phyloP scores from a whole-genome alignment of 2,113 vertebrate genomes.

The Alligator sinensis region DNA sequence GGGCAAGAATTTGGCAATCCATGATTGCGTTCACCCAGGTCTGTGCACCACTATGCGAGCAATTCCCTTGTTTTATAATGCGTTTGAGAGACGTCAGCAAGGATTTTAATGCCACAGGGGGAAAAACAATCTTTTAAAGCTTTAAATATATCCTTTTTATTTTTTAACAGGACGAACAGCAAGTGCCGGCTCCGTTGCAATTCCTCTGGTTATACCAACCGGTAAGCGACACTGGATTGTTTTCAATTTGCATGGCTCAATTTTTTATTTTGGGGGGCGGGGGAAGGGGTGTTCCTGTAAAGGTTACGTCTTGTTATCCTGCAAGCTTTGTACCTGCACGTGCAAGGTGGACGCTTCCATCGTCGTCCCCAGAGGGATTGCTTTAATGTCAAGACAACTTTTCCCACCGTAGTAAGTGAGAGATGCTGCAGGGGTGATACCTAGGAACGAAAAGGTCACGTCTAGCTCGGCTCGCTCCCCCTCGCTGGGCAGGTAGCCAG shows the following conservation, averaged over 20 bases:
- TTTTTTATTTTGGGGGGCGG: neutral
- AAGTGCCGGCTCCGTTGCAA: neutral
- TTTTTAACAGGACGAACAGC: neutral
- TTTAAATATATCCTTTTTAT: neutral
- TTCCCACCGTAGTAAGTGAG: too few relatives aligned
- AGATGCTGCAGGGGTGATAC: fast-evolving
- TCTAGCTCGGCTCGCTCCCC: neutral
- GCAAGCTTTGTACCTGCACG: neutral
- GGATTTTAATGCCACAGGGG: too few relatives aligned
- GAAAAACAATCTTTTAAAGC: neutral
- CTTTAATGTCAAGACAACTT: neutral
- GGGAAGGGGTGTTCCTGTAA: neutral
- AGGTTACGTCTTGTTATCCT: fast-evolving
- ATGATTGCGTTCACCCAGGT: fast-evolving
- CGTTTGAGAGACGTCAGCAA: neutral
- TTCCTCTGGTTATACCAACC: neutral
- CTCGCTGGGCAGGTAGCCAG: neutral
- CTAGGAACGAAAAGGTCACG: neutral
- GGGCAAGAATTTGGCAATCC: too few relatives aligned
- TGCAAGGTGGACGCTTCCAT: neutral
- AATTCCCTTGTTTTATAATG: neutral
- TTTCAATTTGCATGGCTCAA: fast-evolving
- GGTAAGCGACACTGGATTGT: neutral
- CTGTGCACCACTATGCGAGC: neutral
- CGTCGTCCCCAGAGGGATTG: fast-evolving